Evolutionary conservation across 1,140 invertebrate species (phyloP).

Genomic region (Cepaea nemoralis): DNA sequence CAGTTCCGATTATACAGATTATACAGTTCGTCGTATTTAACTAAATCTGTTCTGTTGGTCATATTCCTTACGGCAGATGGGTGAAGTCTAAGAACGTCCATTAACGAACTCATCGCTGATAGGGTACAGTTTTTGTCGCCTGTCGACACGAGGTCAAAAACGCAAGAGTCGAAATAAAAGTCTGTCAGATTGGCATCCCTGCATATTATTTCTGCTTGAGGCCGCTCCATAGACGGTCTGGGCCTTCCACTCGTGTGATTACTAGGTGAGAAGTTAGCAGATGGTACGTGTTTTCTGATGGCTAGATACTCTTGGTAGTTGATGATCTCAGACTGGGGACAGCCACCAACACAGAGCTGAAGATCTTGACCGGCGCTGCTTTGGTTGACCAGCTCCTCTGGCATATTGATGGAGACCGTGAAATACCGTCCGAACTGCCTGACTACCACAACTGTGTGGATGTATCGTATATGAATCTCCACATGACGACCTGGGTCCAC

Average conservation of each 20-base stretch:
- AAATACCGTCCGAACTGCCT: conserved; percentile 74
- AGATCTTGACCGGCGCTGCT: conserved; percentile 65
- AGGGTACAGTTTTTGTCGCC: conserved; percentile 72
- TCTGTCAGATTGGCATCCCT: conserved; percentile 72
- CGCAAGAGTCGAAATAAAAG: conserved; percentile 77
- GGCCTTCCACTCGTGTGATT: conserved; percentile 13
- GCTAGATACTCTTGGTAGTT: conserved; percentile 68
- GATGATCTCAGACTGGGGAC: conserved; percentile 73
- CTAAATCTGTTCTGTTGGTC: conserved; percentile 51
- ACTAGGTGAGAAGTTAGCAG: conserved; percentile 30
- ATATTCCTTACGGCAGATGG: conserved; percentile 57
- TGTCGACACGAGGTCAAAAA: conserved; percentile 77
- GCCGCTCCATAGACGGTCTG: conserved; percentile 47
- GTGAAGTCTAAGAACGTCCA: conserved; percentile 72
- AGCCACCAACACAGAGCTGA: conserved; percentile 75
- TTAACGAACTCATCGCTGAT: conserved; percentile 73
- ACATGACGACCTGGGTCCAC: conserved; percentile 69
- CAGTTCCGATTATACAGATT: neutral
- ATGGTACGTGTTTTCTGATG: conserved; percentile 35
- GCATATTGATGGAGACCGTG: conserved; percentile 74
- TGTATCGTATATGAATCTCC: conserved; percentile 74
- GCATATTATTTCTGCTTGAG: conserved; percentile 67
- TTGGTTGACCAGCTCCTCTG: conserved; percentile 69
- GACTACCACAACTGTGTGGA: conserved; percentile 73
- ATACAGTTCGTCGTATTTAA: conserved; percentile 49